phyloP scores from a whole-genome alignment of 2,888 invertebrate genomes.

The Polyploca ridens region DNA sequence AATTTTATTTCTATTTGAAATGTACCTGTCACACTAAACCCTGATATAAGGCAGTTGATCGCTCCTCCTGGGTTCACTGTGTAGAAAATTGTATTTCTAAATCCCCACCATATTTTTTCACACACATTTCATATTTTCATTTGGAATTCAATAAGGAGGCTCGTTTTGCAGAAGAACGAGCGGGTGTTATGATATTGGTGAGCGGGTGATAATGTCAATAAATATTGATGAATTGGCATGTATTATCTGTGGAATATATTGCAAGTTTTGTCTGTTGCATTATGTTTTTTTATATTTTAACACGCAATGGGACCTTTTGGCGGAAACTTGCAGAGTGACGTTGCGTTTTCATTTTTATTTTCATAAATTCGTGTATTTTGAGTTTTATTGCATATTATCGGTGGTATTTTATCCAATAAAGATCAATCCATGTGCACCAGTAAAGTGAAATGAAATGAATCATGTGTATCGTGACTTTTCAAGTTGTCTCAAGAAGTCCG shows the following conservation, averaged over 20 bases:
- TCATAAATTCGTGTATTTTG: too few species aligned
- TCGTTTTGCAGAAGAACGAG: slow-evolving; percentile 26
- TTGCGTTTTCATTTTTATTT: too few species aligned
- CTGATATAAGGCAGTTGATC: slow-evolving; percentile 59
- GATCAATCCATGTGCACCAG: too few species aligned
- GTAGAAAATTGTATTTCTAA: slow-evolving; percentile 72
- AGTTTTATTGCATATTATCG: too few species aligned
- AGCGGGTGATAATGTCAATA: slow-evolving; percentile 17
- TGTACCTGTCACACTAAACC: slow-evolving; percentile 64
- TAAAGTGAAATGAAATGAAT: too few species aligned
- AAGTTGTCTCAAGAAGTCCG: too few species aligned
- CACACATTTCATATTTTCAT: slow-evolving; percentile 30
- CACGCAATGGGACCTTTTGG: too few species aligned
- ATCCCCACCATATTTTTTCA: slow-evolving; percentile 44
- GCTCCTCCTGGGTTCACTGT: slow-evolving; percentile 47
- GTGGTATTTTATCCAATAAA: too few species aligned
- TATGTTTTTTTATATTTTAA: too few species aligned
- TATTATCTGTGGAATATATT: slow-evolving; percentile 2
- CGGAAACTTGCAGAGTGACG: too few species aligned
- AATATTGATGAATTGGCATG: slow-evolving; percentile 15
- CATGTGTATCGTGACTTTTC: too few species aligned
- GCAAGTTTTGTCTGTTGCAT: not conserved
- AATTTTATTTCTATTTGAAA: slow-evolving; percentile 59
- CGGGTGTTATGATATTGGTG: slow-evolving; percentile 17
- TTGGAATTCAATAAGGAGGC: slow-evolving; percentile 23